phyloP scores from a whole-genome alignment of 2,113 vertebrate genomes.

The Vireo altiloquus region DNA sequence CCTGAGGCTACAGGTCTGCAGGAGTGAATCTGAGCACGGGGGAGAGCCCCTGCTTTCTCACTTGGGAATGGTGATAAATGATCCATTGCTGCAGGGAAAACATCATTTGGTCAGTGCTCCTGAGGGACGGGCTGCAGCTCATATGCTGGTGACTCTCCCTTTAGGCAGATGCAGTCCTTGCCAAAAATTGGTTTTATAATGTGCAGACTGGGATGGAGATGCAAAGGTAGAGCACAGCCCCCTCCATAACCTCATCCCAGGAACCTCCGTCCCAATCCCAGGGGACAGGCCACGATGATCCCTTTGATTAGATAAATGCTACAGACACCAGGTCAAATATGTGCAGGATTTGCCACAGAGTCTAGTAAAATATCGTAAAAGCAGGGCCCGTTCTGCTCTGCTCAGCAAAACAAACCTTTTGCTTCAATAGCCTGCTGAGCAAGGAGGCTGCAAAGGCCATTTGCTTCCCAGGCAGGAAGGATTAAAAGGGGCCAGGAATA shows the following conservation, averaged over 20 bases:
- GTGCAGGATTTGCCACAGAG: slow-evolving; percentile 59
- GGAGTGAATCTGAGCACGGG: not conserved
- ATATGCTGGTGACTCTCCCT: not conserved
- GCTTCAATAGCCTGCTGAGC: slow-evolving; percentile 42
- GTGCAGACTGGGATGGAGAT: not conserved
- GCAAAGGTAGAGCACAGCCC: not conserved
- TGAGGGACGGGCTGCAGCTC: not conserved
- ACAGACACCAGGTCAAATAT: slow-evolving; percentile 71
- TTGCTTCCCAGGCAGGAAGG: slow-evolving; percentile 7
- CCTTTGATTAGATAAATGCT: slow-evolving; percentile 71
- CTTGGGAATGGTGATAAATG: not conserved
- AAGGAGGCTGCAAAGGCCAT: slow-evolving; percentile 26
- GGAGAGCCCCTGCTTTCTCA: not conserved
- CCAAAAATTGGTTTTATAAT: not conserved
- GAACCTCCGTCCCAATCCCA: not conserved
- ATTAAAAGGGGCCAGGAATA: slow-evolving; percentile 50
- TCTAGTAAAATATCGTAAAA: slow-evolving; percentile 70
- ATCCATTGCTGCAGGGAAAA: not conserved
- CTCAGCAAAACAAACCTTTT: slow-evolving; percentile 62
- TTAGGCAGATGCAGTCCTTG: not conserved
- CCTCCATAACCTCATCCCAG: not conserved
- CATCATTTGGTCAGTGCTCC: not conserved
- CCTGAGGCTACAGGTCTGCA: not conserved
- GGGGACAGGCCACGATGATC: not conserved
- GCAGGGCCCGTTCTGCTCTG: not conserved